These are phyloP conservation scores for Sandelia bainsii DNA, from an alignment of 2,797 vertebrate genomes.

Conservation along the genomic window DNA sequence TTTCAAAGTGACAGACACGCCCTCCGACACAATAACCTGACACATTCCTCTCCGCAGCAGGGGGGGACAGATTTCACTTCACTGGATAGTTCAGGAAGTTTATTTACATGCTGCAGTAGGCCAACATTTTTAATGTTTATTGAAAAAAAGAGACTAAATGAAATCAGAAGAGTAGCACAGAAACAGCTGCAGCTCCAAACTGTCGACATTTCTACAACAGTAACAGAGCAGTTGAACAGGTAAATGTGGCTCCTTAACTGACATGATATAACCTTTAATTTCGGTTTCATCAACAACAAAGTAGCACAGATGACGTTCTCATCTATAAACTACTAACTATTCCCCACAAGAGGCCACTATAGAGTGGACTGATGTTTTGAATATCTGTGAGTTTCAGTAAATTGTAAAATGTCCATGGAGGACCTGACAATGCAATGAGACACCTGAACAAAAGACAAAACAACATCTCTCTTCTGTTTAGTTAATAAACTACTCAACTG, in stretches of 20 bases:
- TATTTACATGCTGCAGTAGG: slow-evolving; percentile 12
- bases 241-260: not conserved
- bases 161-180: not conserved
- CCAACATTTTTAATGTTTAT: not conserved
- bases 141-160: not conserved
- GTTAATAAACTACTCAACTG: too few species aligned
- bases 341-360: not conserved
- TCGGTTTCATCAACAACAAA: not conserved
- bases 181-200: too few species aligned
- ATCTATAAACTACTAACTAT: not conserved
- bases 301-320: not conserved
- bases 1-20: slow-evolving; percentile 32
- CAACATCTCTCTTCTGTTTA: too few species aligned
- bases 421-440: too few species aligned
- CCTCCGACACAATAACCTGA: slow-evolving; percentile 56
- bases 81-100: slow-evolving; percentile 17
- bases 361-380: not conserved
- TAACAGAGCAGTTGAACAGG: not conserved
- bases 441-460: too few species aligned
- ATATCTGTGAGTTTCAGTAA: too few species aligned
- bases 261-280: not conserved
- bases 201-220: not conserved
- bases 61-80: slow-evolving; percentile 24
- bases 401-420: too few species aligned
- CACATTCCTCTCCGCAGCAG: slow-evolving; percentile 34